Evolutionary conservation across 2,888 invertebrate species (phyloP), one percentile per base, ranked within the genome.

Genomic region (Synergus japonicus): DNA sequence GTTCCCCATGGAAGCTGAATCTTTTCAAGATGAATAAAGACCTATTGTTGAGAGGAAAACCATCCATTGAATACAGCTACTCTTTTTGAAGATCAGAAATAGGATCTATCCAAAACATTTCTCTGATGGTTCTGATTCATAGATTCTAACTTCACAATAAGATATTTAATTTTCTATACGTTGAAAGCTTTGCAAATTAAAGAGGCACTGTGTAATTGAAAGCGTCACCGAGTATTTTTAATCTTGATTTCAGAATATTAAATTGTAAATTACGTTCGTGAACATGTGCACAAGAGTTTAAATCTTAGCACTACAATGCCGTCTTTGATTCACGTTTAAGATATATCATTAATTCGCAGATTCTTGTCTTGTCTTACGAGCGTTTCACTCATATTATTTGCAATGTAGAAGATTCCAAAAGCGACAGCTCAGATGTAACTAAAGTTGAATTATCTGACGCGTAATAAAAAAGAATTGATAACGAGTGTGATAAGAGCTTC

Each of bases 21-120:
- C 54, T 73, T 54, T 54, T 73, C 37, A 41, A 73, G 37, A 41
- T 73, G 15, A 67, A 67, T 46, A 67, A 67, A 29, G 54, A 73
- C 66, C 66, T 66, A 66, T 66, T 66, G 66, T 66, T 66, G 10
- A 18, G n/a, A 10, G 22, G 63, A 12, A 63, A 66, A n/a, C 12
- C 18, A 43, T 43, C 43, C n/a, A 66, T 66, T 66, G 10, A n/a
- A 15, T 65, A 29, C 37, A 3, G 8, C 66, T 44, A 65, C 65
- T 8, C 66, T 18, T 43, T 41, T 43, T 66, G 8, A 43, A n/a
- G 43, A 66, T 66, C 41, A 44, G 8, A 29, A 63, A 63, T 22
- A 12, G 4, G 60, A 60, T 60, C 22, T 60, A n/a, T 12, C 60
- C 60, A 22, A 60, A 12, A 60, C 1, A 60, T 60, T 60, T 60